A percentile compares a stretch with the other conserved stretches of the same genome.
These are phyloP conservation scores for Chrysaora quinquecirrha DNA, from an alignment of 30 jellyfish, hydroid and myxozoan genomes.

Conservation along the genomic window DNA sequence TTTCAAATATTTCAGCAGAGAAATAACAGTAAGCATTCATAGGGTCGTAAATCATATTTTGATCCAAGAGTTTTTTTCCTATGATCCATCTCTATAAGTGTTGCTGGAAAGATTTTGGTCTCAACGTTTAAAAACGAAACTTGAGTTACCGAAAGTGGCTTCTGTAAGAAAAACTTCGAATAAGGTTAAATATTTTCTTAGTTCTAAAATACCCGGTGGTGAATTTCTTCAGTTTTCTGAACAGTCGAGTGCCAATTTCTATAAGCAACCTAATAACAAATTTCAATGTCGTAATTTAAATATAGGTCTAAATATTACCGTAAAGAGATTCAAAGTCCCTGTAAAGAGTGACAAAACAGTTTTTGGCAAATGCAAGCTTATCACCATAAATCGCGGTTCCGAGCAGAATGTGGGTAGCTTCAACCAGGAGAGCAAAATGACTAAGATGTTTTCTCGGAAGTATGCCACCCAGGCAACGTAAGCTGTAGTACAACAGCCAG, in stretches of 20 bases:
- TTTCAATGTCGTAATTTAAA: not conserved
- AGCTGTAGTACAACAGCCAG: not conserved
- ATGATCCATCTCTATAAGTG: too few relatives aligned
- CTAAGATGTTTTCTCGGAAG: not conserved
- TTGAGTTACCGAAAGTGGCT: too few relatives aligned
- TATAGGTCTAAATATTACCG: not conserved
- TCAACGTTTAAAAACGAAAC: too few relatives aligned
- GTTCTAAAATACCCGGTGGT: not conserved
- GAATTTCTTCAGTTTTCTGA: not conserved
- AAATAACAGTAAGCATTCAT: too few relatives aligned
- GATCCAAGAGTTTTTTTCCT: too few relatives aligned
- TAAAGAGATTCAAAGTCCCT: not conserved
- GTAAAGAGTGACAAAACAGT: not conserved
- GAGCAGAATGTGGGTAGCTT: too few relatives aligned
- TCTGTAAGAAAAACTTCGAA: too few relatives aligned
- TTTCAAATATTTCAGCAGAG: not conserved
- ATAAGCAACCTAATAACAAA: too few relatives aligned
- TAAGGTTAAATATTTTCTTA: too few relatives aligned
- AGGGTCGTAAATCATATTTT: too few relatives aligned
- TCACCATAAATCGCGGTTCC: not conserved
- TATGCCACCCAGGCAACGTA: not conserved
- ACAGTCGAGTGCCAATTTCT: too few relatives aligned
- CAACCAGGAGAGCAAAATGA: not conserved
- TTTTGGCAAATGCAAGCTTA: not conserved
- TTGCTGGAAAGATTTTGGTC: too few relatives aligned